Conservation (phyloP, 2,888 invertebrate genomes). For the Oscheius sp. region DNA sequence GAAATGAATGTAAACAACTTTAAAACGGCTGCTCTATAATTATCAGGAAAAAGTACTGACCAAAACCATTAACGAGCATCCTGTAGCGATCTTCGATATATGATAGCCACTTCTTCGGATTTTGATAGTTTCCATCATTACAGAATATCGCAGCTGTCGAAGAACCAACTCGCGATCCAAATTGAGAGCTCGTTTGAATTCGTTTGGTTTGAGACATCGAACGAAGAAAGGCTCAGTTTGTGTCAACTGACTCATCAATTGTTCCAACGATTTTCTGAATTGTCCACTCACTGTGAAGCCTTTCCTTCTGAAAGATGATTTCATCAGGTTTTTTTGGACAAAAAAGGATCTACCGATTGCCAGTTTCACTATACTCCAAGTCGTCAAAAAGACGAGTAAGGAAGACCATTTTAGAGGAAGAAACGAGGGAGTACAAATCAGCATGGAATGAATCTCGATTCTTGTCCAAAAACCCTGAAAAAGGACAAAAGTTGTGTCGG, state of each 20-base stretch:
- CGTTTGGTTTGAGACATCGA: slow-evolving; percentile 97
- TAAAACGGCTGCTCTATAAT: no score
- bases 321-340: no score
- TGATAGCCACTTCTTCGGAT: slow-evolving; percentile 95
- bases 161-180: slow-evolving; percentile 96
- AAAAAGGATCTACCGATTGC: slow-evolving; percentile 23
- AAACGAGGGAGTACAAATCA: slow-evolving; percentile 89
- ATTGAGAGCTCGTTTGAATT: slow-evolving; percentile 92
- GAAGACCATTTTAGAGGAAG: slow-evolving; percentile 90
- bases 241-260: slow-evolving; percentile 90
- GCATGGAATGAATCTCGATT: slow-evolving; percentile 97
- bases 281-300: slow-evolving; percentile 60
- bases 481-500: slow-evolving; percentile 47
- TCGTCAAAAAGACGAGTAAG: slow-evolving; percentile 88
- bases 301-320: slow-evolving; percentile 44
- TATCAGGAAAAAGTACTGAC: no score
- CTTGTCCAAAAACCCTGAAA: slow-evolving; percentile 89
- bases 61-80: slow-evolving; percentile 78
- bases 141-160: slow-evolving; percentile 93
- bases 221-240: slow-evolving; percentile 98
- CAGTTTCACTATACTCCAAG: slow-evolving; percentile 38
- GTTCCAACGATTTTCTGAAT: slow-evolving; percentile 93
- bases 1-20: no score
- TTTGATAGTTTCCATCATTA: slow-evolving; percentile 99
- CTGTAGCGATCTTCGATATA: slow-evolving; percentile 94